These are phyloP conservation scores for Manis pentadactyla DNA, from an alignment of 2,797 vertebrate genomes.

Conservation along the genomic window DNA sequence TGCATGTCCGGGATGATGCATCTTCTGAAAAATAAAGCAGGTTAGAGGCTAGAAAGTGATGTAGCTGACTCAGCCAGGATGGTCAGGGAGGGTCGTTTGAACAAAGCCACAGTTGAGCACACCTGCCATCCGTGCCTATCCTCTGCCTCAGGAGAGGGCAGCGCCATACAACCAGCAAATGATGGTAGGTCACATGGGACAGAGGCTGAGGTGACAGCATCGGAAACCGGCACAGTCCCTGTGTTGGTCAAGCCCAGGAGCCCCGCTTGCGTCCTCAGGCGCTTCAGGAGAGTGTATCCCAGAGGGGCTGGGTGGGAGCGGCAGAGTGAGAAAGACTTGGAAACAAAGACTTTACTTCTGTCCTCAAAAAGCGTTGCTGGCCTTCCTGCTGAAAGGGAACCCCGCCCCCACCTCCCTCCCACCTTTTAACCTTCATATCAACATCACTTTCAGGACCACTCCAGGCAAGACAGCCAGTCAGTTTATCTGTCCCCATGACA, in stretches of 20 bases:
- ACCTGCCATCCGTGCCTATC: not conserved
- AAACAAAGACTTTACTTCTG: not conserved
- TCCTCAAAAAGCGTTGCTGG: not conserved
- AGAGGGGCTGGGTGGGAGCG: not conserved
- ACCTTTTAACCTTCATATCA: not conserved
- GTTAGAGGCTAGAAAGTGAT: not conserved
- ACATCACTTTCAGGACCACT: not conserved
- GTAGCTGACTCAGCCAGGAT: not conserved
- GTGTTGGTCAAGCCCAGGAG: not conserved
- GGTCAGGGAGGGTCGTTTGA: not conserved
- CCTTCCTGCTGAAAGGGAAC: not conserved
- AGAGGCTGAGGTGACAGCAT: not conserved
- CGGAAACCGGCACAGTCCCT: not conserved
- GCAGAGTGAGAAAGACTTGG: not conserved
- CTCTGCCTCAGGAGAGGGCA: not conserved
- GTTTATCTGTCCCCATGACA: not conserved
- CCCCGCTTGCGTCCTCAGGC: too few species aligned
- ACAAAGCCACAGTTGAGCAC: not conserved
- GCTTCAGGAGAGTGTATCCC: too few species aligned
- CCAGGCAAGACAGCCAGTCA: too few species aligned
- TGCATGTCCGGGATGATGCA: not conserved
- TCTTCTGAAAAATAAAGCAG: not conserved
- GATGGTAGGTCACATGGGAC: not conserved
- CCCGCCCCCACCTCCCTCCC: not conserved
- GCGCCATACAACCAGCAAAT: not conserved